Conservation (phyloP, 2,888 invertebrate genomes). For the Epsilonema sp. region DNA sequence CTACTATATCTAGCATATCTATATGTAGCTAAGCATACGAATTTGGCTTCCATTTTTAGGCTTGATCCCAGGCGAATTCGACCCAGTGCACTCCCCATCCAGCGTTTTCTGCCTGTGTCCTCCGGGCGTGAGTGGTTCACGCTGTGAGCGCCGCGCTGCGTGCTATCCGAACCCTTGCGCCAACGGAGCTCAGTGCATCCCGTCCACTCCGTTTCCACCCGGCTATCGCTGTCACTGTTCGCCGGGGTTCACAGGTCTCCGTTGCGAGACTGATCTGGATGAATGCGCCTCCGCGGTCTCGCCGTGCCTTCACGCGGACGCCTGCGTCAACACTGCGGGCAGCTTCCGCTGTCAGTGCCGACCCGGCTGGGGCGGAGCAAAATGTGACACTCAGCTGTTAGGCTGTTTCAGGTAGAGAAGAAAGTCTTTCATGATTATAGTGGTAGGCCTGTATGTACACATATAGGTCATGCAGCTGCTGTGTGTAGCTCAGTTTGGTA, state of each 20-base stretch:
- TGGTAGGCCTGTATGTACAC: too few species aligned
- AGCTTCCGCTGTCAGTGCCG: constrained; percentile 28
- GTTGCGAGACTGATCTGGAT: neutral
- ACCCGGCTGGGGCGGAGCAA: constrained; percentile 35
- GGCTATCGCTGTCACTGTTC: constrained; percentile 67
- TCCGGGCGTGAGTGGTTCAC: neutral
- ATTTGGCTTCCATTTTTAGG: neutral
- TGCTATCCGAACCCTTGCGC: neutral
- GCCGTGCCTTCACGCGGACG: neutral
- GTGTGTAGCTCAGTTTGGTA: too few species aligned
- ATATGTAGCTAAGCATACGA: too few species aligned
- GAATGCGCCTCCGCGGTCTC: neutral
- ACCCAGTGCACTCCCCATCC: neutral
- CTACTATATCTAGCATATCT: too few species aligned
- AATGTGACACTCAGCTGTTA: constrained; percentile 35
- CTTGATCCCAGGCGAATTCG: neutral
- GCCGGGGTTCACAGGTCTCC: constrained; percentile 56
- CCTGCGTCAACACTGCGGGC: neutral
- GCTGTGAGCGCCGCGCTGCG: neutral
- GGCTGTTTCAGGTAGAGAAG: constrained; percentile 10
- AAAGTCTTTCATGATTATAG: too few species aligned
- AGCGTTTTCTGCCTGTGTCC: neutral
- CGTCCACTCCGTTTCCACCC: constrained; percentile 35
- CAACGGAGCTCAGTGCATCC: neutral
- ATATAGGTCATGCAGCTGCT: too few species aligned